Evolutionary conservation across 2,888 invertebrate species (phyloP).

Genomic region (Meteorus cinctellus): DNA sequence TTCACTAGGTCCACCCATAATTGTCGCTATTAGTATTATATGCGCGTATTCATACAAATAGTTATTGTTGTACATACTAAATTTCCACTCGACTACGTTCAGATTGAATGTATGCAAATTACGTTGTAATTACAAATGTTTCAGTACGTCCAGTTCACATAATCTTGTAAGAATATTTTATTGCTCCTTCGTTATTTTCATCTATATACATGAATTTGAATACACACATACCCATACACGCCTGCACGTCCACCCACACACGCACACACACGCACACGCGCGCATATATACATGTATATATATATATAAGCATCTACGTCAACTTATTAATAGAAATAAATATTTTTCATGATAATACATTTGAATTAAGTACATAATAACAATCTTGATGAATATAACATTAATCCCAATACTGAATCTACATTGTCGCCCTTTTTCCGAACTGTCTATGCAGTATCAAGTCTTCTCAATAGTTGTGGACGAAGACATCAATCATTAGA

Average conservation of each 20-base stretch:
- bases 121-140: slow-evolving; percentile 7
- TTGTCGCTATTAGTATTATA: not conserved
- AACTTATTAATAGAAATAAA: slow-evolving; percentile 13
- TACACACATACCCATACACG: too few relatives aligned
- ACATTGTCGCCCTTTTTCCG: slow-evolving; percentile 44
- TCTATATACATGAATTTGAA: slow-evolving; percentile 54
- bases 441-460: slow-evolving; percentile 40
- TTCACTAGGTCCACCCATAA: slow-evolving; percentile 26
- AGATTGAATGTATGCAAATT: too few relatives aligned
- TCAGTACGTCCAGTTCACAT: not conserved
- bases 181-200: slow-evolving; percentile 57
- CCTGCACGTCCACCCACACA: too few relatives aligned
- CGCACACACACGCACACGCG: slow-evolving; percentile 52
- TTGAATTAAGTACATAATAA: not conserved
- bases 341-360: slow-evolving; percentile 43
- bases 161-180: slow-evolving; percentile 64
- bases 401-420: slow-evolving; percentile 23
- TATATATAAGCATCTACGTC: too few relatives aligned
- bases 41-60: not conserved
- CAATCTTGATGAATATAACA: not conserved
- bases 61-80: not conserved
- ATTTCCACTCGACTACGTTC: too few relatives aligned
- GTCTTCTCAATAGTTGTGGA: slow-evolving; percentile 42
- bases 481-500: slow-evolving; percentile 46
- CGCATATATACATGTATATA: slow-evolving; percentile 44